phyloP scores from a whole-genome alignment of 1,140 invertebrate genomes.

The Nephotettix cincticeps region DNA sequence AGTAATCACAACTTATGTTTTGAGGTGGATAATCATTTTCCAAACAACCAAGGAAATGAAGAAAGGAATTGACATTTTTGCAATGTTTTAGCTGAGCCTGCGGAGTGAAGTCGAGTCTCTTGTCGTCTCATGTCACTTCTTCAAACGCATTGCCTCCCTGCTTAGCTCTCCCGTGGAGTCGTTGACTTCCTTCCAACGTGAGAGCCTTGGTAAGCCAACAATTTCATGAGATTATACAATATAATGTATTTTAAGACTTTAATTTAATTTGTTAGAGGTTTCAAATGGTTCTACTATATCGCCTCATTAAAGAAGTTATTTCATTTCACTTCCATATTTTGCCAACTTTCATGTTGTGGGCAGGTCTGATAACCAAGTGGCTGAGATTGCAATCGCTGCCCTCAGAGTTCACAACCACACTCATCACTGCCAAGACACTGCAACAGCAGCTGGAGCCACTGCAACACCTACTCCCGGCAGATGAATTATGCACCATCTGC shows the following conservation, averaged over 20 bases:
- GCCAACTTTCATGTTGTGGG: background rate
- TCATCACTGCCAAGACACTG: background rate
- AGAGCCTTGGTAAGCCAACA: slow-evolving; percentile 9
- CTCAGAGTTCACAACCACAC: background rate
- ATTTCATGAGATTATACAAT: background rate
- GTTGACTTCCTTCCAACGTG: background rate
- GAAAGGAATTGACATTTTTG: no score
- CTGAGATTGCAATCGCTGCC: background rate
- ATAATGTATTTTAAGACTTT: background rate
- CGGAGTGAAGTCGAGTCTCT: slow-evolving; percentile 17
- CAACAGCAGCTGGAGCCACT: slow-evolving; percentile 21
- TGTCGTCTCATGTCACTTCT: slow-evolving; percentile 28
- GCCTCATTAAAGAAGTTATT: background rate
- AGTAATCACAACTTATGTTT: no score
- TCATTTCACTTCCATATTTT: background rate
- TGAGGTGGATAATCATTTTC: no score
- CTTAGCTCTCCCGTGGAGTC: background rate
- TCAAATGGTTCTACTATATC: background rate
- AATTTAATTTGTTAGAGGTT: background rate
- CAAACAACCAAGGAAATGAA: no score
- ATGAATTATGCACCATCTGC: slow-evolving; percentile 27
- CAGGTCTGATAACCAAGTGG: slow-evolving; percentile 29
- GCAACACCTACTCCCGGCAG: background rate
- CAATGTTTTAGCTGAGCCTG: slow-evolving; percentile 26
- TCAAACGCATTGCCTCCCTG: slow-evolving; percentile 21